phyloP scores from a whole-genome alignment of 1,140 invertebrate genomes.

The Delia radicum region DNA sequence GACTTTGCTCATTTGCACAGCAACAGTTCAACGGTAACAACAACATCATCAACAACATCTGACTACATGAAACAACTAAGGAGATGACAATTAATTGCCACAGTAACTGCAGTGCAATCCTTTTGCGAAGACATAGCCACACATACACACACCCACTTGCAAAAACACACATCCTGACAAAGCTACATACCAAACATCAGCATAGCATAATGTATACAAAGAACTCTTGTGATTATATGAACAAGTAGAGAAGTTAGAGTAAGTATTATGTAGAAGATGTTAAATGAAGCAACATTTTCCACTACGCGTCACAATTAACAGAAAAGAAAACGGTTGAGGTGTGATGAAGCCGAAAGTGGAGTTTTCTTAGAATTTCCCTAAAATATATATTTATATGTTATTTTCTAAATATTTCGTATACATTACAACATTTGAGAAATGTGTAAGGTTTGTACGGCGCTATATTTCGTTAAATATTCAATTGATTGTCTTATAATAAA shows the following conservation, averaged over 20 bases:
- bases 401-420: too few relatives aligned
- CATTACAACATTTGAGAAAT: too few relatives aligned
- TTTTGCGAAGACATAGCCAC: neutral
- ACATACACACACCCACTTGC: neutral
- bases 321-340: too few relatives aligned
- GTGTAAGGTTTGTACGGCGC: too few relatives aligned
- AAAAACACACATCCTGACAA: neutral
- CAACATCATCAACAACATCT: too few relatives aligned
- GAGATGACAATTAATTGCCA: conserved; percentile 11
- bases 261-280: neutral
- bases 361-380: too few relatives aligned
- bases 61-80: neutral
- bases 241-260: neutral
- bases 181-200: neutral
- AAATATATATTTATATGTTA: too few relatives aligned
- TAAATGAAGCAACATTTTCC: neutral
- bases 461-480: too few relatives aligned
- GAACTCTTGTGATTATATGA: neutral
- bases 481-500: too few relatives aligned
- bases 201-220: neutral
- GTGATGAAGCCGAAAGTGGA: too few relatives aligned
- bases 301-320: neutral
- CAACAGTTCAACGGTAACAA: neutral
- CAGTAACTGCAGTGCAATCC: conserved; percentile 1
- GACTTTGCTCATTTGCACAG: neutral